phyloP scores from a whole-genome alignment of 2,888 invertebrate genomes.

The Cephus nigrinus region DNA sequence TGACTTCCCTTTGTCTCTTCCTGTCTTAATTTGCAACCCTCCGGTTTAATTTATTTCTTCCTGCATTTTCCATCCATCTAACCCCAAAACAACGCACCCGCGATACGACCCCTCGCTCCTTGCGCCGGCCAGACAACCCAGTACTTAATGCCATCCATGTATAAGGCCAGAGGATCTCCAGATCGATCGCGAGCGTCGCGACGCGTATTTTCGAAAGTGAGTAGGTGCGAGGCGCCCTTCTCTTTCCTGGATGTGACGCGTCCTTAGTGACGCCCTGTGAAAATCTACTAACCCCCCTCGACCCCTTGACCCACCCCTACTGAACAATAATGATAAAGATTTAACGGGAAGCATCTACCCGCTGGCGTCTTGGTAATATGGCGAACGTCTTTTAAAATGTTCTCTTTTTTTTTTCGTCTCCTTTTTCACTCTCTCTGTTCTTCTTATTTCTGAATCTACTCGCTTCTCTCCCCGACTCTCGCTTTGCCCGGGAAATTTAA shows the following conservation, averaged over 20 bases:
- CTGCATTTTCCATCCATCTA: slow-evolving; percentile 20
- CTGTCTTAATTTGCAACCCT: slow-evolving; percentile 23
- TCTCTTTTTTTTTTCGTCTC: background rate
- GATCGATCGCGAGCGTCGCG: background rate
- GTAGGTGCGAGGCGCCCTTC: too few species aligned
- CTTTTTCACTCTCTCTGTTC: too few species aligned
- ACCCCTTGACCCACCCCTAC: background rate
- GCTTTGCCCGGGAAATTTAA: slow-evolving; percentile 18
- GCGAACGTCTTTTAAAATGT: slow-evolving; percentile 16
- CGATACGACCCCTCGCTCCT: background rate
- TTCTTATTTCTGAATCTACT: too few species aligned
- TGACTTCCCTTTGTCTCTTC: slow-evolving; percentile 25
- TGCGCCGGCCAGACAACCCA: background rate
- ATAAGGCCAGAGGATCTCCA: background rate
- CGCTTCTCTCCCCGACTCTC: background rate
- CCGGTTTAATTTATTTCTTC: slow-evolving; percentile 23
- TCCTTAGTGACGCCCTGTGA: too few species aligned
- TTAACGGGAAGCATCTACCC: slow-evolving; percentile 1
- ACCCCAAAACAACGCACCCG: slow-evolving; percentile 15
- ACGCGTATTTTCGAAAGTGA: slow-evolving; percentile 1
- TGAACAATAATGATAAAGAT: slow-evolving; percentile 14
- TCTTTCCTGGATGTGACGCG: too few species aligned
- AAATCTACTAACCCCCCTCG: too few species aligned
- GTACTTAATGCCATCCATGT: background rate
- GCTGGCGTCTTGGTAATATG: background rate